A percentile compares a stretch with the other conserved stretches of the same genome.
Conservation (phyloP, 1,140 invertebrate genomes). For the Zaprionus ghesquierei region DNA sequence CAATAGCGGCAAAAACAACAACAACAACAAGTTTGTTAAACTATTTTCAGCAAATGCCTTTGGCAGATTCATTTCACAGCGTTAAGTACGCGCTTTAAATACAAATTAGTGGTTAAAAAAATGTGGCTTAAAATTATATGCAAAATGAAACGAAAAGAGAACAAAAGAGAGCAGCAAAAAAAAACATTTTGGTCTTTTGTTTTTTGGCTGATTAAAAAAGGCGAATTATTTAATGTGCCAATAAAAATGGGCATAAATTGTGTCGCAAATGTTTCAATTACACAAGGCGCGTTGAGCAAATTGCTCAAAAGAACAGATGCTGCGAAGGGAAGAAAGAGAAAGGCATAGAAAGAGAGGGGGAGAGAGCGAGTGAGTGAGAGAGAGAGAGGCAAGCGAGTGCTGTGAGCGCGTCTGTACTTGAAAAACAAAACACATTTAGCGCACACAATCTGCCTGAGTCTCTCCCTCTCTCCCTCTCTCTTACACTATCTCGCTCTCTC, state of each 20-base stretch:
- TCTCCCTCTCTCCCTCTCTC: not conserved
- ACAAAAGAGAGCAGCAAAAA: conserved; percentile 1
- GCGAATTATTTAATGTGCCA: conserved; percentile 42
- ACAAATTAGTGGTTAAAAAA: not conserved
- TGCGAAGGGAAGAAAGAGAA: conserved; percentile 1
- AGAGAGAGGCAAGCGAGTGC: not conserved
- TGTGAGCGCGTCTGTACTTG: conserved; percentile 17
- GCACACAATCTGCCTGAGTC: not conserved
- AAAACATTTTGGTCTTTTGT: no score
- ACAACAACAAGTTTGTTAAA: conserved; percentile 5
- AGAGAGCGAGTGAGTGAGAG: not conserved
- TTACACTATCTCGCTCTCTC: not conserved
- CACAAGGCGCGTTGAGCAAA: conserved; percentile 31
- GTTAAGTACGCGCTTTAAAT: not conserved
- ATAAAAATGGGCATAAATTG: conserved; percentile 56
- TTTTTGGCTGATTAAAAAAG: conserved; percentile 30
- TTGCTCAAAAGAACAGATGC: conserved; percentile 35
- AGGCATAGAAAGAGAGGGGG: not conserved
- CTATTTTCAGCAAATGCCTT: conserved; percentile 12
- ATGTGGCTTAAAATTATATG: conserved; percentile 11
- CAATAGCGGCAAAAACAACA: conserved; percentile 24
- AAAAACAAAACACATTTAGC: conserved; percentile 20
- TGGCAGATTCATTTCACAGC: conserved; percentile 26
- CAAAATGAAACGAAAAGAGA: not conserved
- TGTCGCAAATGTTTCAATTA: conserved; percentile 63